Conservation (phyloP, 1,140 invertebrate genomes). For the Neelides sp. region DNA sequence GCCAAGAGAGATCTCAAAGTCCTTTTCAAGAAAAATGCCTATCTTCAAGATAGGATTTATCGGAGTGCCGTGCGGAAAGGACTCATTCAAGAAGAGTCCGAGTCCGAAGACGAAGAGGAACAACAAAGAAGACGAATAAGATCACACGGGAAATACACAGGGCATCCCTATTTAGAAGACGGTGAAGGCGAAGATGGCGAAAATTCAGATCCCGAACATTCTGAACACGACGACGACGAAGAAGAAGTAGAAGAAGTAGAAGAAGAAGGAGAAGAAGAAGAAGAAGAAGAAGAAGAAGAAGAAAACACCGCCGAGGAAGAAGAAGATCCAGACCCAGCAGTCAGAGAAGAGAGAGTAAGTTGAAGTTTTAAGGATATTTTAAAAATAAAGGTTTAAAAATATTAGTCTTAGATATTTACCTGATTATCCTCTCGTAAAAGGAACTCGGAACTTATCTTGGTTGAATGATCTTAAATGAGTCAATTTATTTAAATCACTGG, state of each 20-base stretch:
- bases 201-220: neutral
- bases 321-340: neutral
- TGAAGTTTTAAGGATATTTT: slow-evolving; percentile 9
- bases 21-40: slow-evolving; percentile 20
- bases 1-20: slow-evolving; percentile 13
- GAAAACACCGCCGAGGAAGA: slow-evolving; percentile 1
- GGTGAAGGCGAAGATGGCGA: neutral
- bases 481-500: too few species aligned
- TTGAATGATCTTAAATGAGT: too few species aligned
- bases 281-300: slow-evolving; percentile 3
- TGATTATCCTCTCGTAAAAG: too few species aligned
- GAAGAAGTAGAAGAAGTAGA: slow-evolving; percentile 3
- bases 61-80: slow-evolving; percentile 11
- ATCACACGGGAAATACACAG: neutral
- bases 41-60: slow-evolving; percentile 18
- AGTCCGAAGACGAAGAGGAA: neutral
- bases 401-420: too few species aligned
- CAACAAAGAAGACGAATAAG: slow-evolving; percentile 6
- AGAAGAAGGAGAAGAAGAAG: neutral
- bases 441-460: too few species aligned
- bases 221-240: neutral
- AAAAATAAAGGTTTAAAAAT: too few species aligned
- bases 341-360: slow-evolving; percentile 2
- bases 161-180: too few species aligned
- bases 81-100: slow-evolving; percentile 8